Conservation (phyloP, 2,797 vertebrate species). For the Echeneis naucrates region DNA sequence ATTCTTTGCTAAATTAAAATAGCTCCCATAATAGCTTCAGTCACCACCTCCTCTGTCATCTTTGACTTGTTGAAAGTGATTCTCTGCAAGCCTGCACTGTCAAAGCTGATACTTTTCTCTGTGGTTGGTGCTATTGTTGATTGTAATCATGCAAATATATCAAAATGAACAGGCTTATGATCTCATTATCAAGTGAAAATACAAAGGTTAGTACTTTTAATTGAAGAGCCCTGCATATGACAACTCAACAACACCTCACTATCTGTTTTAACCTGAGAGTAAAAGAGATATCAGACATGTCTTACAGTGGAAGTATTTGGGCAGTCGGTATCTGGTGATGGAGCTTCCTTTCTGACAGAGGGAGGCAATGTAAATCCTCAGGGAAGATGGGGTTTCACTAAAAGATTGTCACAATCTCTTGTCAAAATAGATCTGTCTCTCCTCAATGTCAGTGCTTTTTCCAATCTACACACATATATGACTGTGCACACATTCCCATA, state of each 20-base stretch:
- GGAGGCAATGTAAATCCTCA: slow-evolving; percentile 28
- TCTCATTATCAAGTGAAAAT: slow-evolving; percentile 9
- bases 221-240: background rate
- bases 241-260: background rate
- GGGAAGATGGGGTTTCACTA: slow-evolving; percentile 32
- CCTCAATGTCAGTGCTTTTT: slow-evolving; percentile 37
- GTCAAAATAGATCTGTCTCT: slow-evolving; percentile 52
- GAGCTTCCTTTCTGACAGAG: slow-evolving; percentile 23
- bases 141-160: slow-evolving; percentile 25
- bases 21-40: slow-evolving; percentile 20
- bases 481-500: slow-evolving; percentile 2
- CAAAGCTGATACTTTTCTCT: background rate
- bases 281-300: background rate
- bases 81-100: background rate
- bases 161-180: background rate
- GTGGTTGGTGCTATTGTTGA: slow-evolving; percentile 7
- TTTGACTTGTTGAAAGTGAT: slow-evolving; percentile 12
- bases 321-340: slow-evolving; percentile 12
- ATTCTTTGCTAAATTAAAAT: slow-evolving; percentile 33
- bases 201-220: slow-evolving; percentile 4
- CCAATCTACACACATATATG: slow-evolving; percentile 21
- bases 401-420: slow-evolving; percentile 55
- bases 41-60: slow-evolving; percentile 22
- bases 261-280: background rate
- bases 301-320: slow-evolving; percentile 6